phyloP scores from a whole-genome alignment of 2,113 vertebrate genomes.

The Butorides virescens region DNA sequence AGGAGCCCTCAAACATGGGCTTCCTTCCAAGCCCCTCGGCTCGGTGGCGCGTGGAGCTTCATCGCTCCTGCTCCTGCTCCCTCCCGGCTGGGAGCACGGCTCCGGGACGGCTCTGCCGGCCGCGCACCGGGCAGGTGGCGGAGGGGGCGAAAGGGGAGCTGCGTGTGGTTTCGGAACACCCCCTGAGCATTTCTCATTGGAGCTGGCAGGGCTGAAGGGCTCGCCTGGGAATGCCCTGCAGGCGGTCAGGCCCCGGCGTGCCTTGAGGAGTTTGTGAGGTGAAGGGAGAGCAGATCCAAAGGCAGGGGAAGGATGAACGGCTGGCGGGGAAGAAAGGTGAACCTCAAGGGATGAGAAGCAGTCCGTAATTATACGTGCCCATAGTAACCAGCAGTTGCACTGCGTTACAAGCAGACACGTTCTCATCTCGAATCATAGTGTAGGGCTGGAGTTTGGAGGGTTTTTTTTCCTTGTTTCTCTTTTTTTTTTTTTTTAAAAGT shows the following conservation, averaged over 20 bases:
- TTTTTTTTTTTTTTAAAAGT: background rate
- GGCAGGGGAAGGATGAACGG: background rate
- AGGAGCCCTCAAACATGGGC: constrained; percentile 19
- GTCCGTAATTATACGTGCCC: background rate
- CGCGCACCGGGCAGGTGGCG: accelerated
- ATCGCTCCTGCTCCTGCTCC: accelerated
- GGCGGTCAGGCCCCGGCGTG: background rate
- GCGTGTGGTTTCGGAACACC: accelerated
- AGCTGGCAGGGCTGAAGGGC: background rate
- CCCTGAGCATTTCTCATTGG: too few relatives aligned
- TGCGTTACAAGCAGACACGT: background rate
- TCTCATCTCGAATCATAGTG: background rate
- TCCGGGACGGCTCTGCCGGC: accelerated
- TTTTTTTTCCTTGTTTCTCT: too few relatives aligned
- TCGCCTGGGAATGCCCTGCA: accelerated
- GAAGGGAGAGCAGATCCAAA: background rate
- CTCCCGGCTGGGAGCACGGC: accelerated
- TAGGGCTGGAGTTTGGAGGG: accelerated
- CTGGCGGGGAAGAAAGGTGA: background rate
- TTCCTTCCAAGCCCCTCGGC: background rate
- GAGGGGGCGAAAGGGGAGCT: background rate
- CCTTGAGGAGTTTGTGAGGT: background rate
- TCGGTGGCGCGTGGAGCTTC: background rate
- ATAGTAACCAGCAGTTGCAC: background rate
- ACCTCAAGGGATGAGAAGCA: background rate